Percentiles rank a stretch among this genome's conserved stretches.
phyloP scores from a whole-genome alignment of 2,797 vertebrate genomes.

The Xerus rutilus region DNA sequence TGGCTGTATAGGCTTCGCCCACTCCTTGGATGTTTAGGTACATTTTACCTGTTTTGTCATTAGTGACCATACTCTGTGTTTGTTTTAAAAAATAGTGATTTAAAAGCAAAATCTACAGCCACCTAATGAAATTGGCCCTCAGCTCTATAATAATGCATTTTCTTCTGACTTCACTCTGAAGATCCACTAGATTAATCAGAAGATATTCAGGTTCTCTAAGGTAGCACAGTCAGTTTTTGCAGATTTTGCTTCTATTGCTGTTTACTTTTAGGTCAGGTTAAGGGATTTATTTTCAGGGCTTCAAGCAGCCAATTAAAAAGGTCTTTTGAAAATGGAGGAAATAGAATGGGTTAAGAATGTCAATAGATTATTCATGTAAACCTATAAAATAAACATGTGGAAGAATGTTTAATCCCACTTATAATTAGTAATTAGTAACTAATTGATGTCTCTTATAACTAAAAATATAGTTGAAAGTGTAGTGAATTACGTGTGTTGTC shows the following conservation, averaged over 20 bases:
- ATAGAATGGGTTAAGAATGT: constrained; percentile 9
- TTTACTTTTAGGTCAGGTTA: constrained; percentile 56
- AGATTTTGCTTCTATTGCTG: constrained; percentile 21
- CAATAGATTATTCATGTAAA: background rate
- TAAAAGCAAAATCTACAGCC: constrained; percentile 50
- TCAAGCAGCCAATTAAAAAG: constrained; percentile 43
- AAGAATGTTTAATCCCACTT: background rate
- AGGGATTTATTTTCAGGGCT: constrained; percentile 40
- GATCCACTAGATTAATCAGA: background rate
- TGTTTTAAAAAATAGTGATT: background rate
- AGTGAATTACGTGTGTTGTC: background rate
- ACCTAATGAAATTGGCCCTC: constrained; percentile 4
- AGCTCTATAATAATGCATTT: background rate
- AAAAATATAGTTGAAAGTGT: constrained; percentile 7
- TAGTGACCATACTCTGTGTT: background rate
- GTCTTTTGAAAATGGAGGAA: background rate
- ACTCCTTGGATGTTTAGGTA: background rate
- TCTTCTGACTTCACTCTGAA: background rate
- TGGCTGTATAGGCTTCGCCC: background rate
- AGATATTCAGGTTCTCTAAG: background rate
- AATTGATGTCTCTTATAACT: background rate
- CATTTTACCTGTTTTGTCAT: background rate
- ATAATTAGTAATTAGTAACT: background rate
- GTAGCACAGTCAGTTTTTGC: background rate
- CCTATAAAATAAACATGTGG: background rate